A percentile compares a stretch with the other conserved stretches of the same genome.
Evolutionary conservation across 2,113 vertebrate species (phyloP).

Genomic region (Leptocoma aspasia): DNA sequence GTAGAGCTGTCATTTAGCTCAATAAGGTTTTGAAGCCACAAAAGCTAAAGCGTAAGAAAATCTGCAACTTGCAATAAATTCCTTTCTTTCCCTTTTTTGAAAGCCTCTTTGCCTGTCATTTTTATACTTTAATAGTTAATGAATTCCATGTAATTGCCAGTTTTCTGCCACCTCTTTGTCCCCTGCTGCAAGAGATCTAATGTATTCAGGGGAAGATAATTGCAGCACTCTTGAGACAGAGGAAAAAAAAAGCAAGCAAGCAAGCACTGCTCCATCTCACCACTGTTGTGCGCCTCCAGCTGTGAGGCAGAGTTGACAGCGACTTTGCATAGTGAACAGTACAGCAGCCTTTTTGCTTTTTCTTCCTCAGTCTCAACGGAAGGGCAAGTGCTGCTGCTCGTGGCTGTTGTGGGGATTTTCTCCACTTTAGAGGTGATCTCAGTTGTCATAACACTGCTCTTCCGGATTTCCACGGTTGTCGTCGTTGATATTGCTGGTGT

Average conservation of each 20-base stretch:
- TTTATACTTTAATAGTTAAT: slow-evolving; percentile 60
- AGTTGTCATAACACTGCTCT: slow-evolving; percentile 64
- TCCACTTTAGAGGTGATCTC: slow-evolving; percentile 78
- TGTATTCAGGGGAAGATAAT: slow-evolving; percentile 66
- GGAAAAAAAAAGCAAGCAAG: neutral
- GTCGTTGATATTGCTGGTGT: slow-evolving; percentile 72
- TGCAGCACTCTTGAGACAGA: slow-evolving; percentile 57
- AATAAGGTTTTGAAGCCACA: neutral
- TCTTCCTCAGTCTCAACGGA: slow-evolving; percentile 90
- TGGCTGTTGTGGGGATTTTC: slow-evolving; percentile 70
- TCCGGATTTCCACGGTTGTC: slow-evolving; percentile 63
- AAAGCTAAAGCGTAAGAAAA: slow-evolving; percentile 31
- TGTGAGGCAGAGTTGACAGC: slow-evolving; percentile 97
- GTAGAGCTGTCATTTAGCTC: neutral
- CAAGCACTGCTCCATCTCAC: slow-evolving; percentile 73
- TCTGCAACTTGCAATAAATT: neutral
- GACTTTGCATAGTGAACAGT: slow-evolving; percentile 98
- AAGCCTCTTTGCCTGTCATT: slow-evolving; percentile 34
- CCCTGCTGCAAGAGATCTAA: slow-evolving; percentile 65
- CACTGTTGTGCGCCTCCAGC: slow-evolving; percentile 97
- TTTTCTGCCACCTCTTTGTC: slow-evolving; percentile 44
- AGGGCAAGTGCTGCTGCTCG: slow-evolving; percentile 69
- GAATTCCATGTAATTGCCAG: slow-evolving; percentile 59
- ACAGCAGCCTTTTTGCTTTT: slow-evolving; percentile 92
- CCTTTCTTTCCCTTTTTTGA: neutral